phyloP scores from a whole-genome alignment of 2,797 vertebrate species.

The Somateria mollissima region DNA sequence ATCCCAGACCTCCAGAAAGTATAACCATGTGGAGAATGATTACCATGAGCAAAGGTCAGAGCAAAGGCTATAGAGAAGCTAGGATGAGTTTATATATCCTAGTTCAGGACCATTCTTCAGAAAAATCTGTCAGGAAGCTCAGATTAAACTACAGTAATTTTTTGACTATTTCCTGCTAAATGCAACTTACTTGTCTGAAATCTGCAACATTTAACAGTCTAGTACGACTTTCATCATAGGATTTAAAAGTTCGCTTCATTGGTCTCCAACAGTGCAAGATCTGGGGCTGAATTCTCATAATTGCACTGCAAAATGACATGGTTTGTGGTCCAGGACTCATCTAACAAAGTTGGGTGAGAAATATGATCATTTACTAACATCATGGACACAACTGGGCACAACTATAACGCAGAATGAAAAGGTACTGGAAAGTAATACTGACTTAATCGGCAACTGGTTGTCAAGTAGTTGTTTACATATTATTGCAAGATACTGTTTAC shows the following conservation, averaged over 20 bases:
- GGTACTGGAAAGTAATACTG: neutral
- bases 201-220: slow-evolving; percentile 74
- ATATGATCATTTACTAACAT: neutral
- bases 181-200: slow-evolving; percentile 80
- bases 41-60: neutral
- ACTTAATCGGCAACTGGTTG: neutral
- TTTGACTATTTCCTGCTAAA: neutral
- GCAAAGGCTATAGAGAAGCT: neutral
- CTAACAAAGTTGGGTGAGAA: slow-evolving; percentile 37
- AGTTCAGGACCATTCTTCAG: neutral
- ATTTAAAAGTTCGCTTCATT: slow-evolving; percentile 75
- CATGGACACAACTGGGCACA: neutral
- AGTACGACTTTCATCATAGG: slow-evolving; percentile 34
- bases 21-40: neutral
- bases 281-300: slow-evolving; percentile 78
- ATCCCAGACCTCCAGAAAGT: neutral
- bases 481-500: slow-evolving; percentile 50
- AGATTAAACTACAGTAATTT: neutral
- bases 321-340: slow-evolving; percentile 59
- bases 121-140: neutral
- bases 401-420: neutral
- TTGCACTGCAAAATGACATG: slow-evolving; percentile 50
- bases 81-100: neutral
- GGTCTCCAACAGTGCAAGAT: slow-evolving; percentile 77
- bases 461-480: slow-evolving; percentile 43